A percentile compares a stretch with the other conserved stretches of the same genome.
Evolutionary conservation across 2,797 vertebrate genomes (phyloP).

Genomic region (Acridotheres tristis): DNA sequence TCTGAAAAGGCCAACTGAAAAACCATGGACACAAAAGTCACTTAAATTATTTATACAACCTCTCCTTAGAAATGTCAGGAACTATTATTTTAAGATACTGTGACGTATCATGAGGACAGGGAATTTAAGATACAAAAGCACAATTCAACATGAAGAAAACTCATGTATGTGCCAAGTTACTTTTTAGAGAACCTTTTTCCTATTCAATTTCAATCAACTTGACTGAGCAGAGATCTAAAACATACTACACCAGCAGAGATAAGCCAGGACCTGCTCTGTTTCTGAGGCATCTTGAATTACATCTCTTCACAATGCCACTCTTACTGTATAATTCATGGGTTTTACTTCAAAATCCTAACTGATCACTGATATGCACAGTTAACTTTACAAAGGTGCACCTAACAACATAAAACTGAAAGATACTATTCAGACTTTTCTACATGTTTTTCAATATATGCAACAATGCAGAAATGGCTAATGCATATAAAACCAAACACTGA

Average conservation of each 20-base stretch:
- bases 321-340: background rate
- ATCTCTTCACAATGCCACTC: background rate
- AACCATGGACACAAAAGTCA: background rate
- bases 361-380: background rate
- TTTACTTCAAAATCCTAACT: background rate
- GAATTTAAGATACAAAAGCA: slow-evolving; percentile 11
- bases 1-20: slow-evolving; percentile 19
- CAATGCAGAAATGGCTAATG: background rate
- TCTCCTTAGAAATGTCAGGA: background rate
- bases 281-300: background rate
- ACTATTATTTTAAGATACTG: background rate
- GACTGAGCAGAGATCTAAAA: background rate
- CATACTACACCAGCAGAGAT: background rate
- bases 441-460: background rate
- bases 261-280: background rate
- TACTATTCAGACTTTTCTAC: background rate
- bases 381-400: background rate
- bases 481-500: background rate
- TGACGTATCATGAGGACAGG: background rate
- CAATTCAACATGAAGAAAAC: background rate
- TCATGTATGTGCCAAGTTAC: background rate
- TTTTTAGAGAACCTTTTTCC: background rate
- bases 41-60: background rate
- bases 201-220: background rate
- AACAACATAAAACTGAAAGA: background rate